Percentiles rank a stretch among this genome's conserved stretches.
These are phyloP conservation scores for Sylvilagus floridanus DNA, from an alignment of 2,797 vertebrate species.

Conservation along the genomic window DNA sequence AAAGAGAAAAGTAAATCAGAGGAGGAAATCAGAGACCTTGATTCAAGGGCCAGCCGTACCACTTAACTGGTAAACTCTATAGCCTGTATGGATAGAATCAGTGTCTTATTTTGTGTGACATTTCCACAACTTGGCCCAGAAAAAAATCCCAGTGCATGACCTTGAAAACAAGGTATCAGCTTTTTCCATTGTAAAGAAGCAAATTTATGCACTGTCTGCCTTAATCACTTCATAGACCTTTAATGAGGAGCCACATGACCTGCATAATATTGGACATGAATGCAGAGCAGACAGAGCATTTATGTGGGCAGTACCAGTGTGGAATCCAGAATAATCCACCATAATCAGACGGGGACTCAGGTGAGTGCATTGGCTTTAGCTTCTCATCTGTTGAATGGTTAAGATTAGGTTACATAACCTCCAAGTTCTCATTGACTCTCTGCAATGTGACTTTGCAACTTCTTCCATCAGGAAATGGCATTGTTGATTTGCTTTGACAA, in stretches of 20 bases:
- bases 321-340: neutral
- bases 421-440: neutral
- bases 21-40: neutral
- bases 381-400: conserved; percentile 4
- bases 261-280: neutral
- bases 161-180: conserved; percentile 2
- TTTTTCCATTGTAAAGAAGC: neutral
- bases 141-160: neutral
- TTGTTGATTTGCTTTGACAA: conserved; percentile 31
- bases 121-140: neutral
- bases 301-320: neutral
- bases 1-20: neutral
- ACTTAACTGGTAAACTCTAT: neutral
- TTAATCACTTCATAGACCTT: neutral
- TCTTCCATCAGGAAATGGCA: neutral
- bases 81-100: neutral
- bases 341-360: neutral
- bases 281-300: neutral
- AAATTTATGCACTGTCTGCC: neutral
- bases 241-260: neutral
- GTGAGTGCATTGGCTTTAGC: neutral
- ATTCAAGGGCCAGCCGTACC: neutral
- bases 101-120: conserved; percentile 7
- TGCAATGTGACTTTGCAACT: conserved; percentile 4
- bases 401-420: neutral